Percentiles rank a stretch among this genome's conserved stretches.
These are phyloP conservation scores for Probosciger aterrimus DNA, from an alignment of 2,113 vertebrate species.

Conservation along the genomic window DNA sequence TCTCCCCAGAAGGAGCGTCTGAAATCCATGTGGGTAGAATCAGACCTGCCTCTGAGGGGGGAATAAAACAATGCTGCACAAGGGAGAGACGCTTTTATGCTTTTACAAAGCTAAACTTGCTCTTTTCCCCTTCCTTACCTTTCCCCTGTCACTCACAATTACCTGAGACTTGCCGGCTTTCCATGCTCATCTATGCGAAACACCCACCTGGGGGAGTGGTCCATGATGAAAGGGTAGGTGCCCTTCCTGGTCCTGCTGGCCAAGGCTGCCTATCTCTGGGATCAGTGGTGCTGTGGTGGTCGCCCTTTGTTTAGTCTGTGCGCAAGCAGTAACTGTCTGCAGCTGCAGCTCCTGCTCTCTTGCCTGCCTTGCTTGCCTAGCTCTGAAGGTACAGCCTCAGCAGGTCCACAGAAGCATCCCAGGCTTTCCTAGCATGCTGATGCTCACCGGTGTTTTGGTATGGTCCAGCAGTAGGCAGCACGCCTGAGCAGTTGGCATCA, in stretches of 20 bases:
- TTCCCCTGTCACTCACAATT: conserved; percentile 38
- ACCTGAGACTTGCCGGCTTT: not conserved
- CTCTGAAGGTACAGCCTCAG: not conserved
- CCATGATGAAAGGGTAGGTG: not conserved
- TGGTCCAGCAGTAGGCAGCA: not conserved
- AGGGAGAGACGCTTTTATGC: not conserved
- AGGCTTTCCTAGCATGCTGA: fast-evolving
- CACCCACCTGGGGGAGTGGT: not conserved
- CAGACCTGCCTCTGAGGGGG: conserved; percentile 1
- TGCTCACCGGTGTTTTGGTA: fast-evolving
- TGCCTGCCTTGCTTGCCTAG: not conserved
- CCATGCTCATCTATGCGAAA: fast-evolving
- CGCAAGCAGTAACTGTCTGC: conserved; percentile 23
- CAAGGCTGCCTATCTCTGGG: not conserved
- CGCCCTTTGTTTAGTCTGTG: conserved; percentile 66
- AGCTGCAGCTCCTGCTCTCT: conserved; percentile 41
- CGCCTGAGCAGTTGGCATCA: not conserved
- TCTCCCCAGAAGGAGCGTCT: not conserved
- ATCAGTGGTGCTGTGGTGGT: not conserved
- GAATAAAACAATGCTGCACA: not conserved
- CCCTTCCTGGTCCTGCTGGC: not conserved
- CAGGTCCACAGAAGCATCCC: not conserved
- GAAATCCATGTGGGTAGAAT: not conserved
- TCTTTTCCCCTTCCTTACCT: not conserved
- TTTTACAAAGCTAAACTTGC: not conserved